Evolutionary conservation across 2,888 invertebrate genomes (phyloP), one percentile per base, ranked within the genome.

Genomic region (Oscheius sp.): DNA sequence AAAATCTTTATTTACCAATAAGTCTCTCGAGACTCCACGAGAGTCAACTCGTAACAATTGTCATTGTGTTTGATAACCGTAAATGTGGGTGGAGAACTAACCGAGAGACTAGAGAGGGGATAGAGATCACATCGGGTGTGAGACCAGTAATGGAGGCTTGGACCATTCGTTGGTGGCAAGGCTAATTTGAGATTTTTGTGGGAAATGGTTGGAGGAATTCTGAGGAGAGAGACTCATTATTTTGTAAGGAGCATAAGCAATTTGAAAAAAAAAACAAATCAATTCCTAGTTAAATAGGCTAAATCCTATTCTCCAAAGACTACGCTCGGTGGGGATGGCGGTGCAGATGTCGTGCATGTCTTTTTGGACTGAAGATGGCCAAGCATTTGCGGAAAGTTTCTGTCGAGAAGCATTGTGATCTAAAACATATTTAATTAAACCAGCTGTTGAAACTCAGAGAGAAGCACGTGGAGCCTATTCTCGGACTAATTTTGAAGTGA

Each of bases 381-480:
- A 79, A 65, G 46, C 79, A 79, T 4, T 71, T 63, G 23, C 79
- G 73, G 70, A 79, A 79, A 8, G 72, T 73, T 25, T 77, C 75
- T 17, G 74, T 77, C 20, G 70, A 57, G 71, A 79, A 79, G 65
- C 79, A 79, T 23, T 77, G 52, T 17, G 79, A 69, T 69, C 79
- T 79, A 69, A 39, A 79, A 75, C 8, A 23, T 6, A 39, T 2
- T 15, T 8, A 10, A 2, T 23, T 27, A n/a, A n/a, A n/a, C n/a
- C n/a, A n/a, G n/a, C n/a, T n/a, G n/a, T n/a, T n/a, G n/a, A n/a
- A n/a, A n/a, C n/a, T n/a, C n/a, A n/a, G n/a, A n/a, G n/a, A n/a
- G n/a, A n/a, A n/a, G n/a, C n/a, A n/a, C n/a, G n/a, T n/a, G n/a
- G n/a, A n/a, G n/a, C n/a, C n/a, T n/a, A n/a, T n/a, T n/a, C n/a